Evolutionary conservation across 2,888 invertebrate species (phyloP).

Genomic region (Tinea pellionella): DNA sequence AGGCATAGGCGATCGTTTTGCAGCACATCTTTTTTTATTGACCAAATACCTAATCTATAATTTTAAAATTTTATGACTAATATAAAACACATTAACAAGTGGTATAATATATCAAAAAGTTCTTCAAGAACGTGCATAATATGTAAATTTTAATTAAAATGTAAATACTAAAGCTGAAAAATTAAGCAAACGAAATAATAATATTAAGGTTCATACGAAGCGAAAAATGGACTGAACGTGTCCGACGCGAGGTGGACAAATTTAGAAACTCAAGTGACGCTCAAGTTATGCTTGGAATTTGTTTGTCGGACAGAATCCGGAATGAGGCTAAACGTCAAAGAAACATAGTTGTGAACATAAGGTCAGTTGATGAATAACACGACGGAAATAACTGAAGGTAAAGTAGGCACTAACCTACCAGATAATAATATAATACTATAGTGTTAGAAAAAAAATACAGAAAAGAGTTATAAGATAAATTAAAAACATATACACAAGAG

Average conservation of each 20-base stretch:
- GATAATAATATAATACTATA: no score
- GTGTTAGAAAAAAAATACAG: no score
- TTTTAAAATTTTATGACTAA: no score
- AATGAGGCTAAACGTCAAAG: constrained; percentile 1
- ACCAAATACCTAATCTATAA: no score
- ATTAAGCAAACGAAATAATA: background rate
- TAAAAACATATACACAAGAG: no score
- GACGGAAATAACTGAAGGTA: background rate
- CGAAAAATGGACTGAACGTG: background rate
- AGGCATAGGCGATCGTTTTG: no score
- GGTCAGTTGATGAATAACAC: background rate
- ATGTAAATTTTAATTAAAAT: no score
- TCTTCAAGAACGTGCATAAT: no score
- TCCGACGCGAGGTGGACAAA: background rate
- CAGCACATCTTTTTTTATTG: no score
- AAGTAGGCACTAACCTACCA: background rate
- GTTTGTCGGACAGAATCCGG: background rate
- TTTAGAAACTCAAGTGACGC: background rate
- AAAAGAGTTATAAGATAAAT: no score
- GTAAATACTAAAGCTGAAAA: background rate
- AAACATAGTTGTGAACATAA: constrained; percentile 1
- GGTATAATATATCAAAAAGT: no score
- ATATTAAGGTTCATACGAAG: background rate
- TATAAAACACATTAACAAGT: no score
- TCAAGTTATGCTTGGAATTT: background rate